Percentiles rank a stretch among this genome's conserved stretches.
These are phyloP conservation scores for Neoarius graeffei DNA, from an alignment of 2,113 vertebrate genomes.

Conservation along the genomic window DNA sequence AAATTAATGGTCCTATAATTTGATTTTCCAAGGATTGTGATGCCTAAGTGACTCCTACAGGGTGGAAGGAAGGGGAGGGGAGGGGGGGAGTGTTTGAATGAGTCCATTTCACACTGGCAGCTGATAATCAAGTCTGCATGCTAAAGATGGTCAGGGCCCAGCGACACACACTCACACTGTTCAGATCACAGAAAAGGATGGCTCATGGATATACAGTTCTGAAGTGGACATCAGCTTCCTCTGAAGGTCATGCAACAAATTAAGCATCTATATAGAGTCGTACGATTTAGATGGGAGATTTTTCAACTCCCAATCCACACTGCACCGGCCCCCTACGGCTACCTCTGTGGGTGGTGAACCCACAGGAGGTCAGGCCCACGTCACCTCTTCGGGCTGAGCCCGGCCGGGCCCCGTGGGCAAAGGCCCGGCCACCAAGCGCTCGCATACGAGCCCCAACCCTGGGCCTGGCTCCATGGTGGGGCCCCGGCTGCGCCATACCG, in stretches of 20 bases:
- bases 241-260: background rate
- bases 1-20: conserved; percentile 83
- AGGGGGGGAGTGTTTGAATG: conserved; percentile 63
- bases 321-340: too few species aligned
- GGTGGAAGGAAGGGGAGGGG: conserved; percentile 49
- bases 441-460: too few species aligned
- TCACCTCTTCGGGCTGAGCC: too few species aligned
- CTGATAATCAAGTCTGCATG: conserved; percentile 72
- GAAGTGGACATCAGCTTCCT: background rate
- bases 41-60: conserved; percentile 70
- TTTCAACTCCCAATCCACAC: too few species aligned
- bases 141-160: conserved; percentile 61
- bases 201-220: background rate
- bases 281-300: background rate
- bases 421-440: too few species aligned
- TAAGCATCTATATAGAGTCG: background rate
- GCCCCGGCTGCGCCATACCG: too few species aligned
- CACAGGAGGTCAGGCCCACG: too few species aligned
- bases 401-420: too few species aligned
- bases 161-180: background rate
- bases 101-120: conserved; percentile 63
- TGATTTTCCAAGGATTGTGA: conserved; percentile 74
- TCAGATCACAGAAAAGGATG: conserved; percentile 10
- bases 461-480: too few species aligned
- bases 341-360: too few species aligned